These are phyloP conservation scores for Chionomys nivalis DNA, from an alignment of 2,113 vertebrate genomes.

Conservation along the genomic window DNA sequence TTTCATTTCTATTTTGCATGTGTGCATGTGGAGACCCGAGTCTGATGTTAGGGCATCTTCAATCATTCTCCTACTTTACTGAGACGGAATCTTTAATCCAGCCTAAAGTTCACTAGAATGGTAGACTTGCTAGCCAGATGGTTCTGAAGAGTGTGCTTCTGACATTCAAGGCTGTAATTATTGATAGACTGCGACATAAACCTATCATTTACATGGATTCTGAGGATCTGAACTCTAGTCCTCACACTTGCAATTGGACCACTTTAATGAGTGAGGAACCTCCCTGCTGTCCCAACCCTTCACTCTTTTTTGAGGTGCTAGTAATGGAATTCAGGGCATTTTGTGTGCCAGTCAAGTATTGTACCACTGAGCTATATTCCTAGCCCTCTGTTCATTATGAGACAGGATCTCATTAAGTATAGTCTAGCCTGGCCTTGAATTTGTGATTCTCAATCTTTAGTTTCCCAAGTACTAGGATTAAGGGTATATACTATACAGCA, in stretches of 20 bases:
- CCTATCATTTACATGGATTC: neutral
- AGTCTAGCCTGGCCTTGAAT: neutral
- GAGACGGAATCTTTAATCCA: neutral
- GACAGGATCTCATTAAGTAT: neutral
- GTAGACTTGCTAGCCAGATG: neutral
- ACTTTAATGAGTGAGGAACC: neutral
- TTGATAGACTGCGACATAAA: neutral
- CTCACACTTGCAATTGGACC: neutral
- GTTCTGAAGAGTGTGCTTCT: neutral
- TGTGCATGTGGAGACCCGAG: neutral
- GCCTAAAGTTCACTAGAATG: neutral
- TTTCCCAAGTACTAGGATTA: neutral
- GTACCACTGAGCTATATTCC: neutral
- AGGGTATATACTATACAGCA: neutral
- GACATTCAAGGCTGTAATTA: neutral
- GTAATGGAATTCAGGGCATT: neutral
- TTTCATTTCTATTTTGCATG: neutral
- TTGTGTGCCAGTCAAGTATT: neutral
- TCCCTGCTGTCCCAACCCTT: neutral
- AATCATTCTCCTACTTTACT: neutral
- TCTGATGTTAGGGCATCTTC: too few relatives aligned
- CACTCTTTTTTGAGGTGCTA: neutral
- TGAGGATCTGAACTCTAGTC: neutral
- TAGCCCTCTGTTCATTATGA: neutral
- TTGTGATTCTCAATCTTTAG: neutral